Conservation (phyloP, 1,140 invertebrate species). For the Ctenoplectra terminalis region DNA sequence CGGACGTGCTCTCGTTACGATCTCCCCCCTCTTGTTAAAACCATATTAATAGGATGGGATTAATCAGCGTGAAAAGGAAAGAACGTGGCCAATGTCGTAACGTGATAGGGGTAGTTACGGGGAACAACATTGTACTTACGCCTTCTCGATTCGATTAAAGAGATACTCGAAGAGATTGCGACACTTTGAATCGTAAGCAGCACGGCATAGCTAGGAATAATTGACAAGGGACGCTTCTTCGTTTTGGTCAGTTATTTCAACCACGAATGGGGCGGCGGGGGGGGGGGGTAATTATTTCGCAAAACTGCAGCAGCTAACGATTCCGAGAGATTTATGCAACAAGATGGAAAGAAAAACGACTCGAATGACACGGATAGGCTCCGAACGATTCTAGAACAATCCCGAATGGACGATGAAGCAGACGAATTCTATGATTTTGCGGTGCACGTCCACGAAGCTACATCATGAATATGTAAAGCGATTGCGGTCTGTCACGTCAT, state of each 20-base stretch:
- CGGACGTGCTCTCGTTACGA: not conserved
- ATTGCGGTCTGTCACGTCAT: slow-evolving; percentile 65
- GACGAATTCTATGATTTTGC: slow-evolving; percentile 66
- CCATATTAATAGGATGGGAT: slow-evolving; percentile 19
- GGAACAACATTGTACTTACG: not conserved
- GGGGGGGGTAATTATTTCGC: not conserved
- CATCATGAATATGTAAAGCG: slow-evolving; percentile 72
- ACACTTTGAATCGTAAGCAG: not conserved
- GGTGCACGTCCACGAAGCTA: slow-evolving; percentile 61
- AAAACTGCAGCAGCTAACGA: slow-evolving; percentile 18
- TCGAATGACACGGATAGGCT: slow-evolving; percentile 43
- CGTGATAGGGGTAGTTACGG: not conserved
- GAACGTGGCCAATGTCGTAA: slow-evolving; percentile 8
- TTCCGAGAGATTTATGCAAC: slow-evolving; percentile 6
- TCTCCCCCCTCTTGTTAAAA: slow-evolving; percentile 12
- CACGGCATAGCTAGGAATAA: too few species aligned
- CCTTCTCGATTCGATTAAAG: slow-evolving; percentile 13
- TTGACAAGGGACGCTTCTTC: too few species aligned
- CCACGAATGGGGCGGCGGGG: too few species aligned
- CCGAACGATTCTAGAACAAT: slow-evolving; percentile 41
- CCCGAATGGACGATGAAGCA: slow-evolving; percentile 54
- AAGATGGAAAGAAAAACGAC: slow-evolving; percentile 11
- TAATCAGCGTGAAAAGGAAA: slow-evolving; percentile 26
- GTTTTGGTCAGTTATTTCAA: too few species aligned
- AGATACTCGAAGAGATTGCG: slow-evolving; percentile 19